Evolutionary conservation across 2,797 vertebrate species (phyloP).

Genomic region (Sparidentex hasta): DNA sequence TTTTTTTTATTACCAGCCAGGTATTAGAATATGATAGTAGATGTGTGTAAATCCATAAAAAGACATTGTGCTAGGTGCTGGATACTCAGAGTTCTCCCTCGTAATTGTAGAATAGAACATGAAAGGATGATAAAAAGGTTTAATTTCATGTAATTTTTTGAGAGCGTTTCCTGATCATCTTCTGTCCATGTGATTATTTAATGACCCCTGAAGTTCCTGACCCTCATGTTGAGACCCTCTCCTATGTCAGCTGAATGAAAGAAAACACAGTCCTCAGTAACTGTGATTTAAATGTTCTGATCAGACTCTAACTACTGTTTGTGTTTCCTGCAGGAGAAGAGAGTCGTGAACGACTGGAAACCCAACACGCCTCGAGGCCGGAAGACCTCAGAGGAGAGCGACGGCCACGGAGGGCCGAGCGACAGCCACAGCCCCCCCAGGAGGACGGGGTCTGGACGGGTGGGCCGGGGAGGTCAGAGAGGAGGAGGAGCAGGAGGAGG

Average conservation of each 20-base stretch:
- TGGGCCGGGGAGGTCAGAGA: slow-evolving; percentile 71
- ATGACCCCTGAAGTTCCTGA: too few relatives aligned
- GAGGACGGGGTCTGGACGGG: slow-evolving; percentile 73
- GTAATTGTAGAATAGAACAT: neutral
- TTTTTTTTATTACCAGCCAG: neutral
- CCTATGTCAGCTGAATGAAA: neutral
- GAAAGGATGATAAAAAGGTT: too few relatives aligned
- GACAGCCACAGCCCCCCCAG: slow-evolving; percentile 66
- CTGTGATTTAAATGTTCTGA: neutral
- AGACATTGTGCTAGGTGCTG: neutral
- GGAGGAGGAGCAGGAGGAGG: slow-evolving; percentile 47
- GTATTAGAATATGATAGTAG: neutral
- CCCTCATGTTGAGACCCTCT: too few relatives aligned
- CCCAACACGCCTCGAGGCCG: slow-evolving; percentile 51
- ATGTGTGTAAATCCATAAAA: neutral
- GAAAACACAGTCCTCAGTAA: neutral
- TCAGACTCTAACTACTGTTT: neutral
- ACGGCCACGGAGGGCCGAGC: slow-evolving; percentile 47
- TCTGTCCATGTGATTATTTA: too few relatives aligned
- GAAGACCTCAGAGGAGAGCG: slow-evolving; percentile 72
- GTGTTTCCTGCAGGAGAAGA: slow-evolving; percentile 84
- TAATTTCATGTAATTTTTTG: too few relatives aligned
- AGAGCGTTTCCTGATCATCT: too few relatives aligned
- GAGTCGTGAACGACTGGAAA: slow-evolving; percentile 85
- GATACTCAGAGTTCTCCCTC: neutral